Percentiles rank a stretch among this genome's conserved stretches.
phyloP scores from a whole-genome alignment of 2,888 invertebrate genomes.

The Apamea sordens region DNA sequence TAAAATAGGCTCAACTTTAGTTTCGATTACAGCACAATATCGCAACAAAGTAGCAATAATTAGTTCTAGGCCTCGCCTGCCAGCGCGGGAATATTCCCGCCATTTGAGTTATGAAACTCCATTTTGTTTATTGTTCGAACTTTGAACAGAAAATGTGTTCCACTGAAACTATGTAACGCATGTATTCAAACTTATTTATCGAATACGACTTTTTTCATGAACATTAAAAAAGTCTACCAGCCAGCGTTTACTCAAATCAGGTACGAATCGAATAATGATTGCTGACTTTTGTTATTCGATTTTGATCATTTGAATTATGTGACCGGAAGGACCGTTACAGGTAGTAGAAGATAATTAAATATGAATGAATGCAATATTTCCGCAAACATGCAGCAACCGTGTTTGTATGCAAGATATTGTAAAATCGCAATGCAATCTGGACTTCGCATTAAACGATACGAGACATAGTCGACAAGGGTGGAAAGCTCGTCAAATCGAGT shows the following conservation, averaged over 20 bases:
- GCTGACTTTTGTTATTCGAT: not conserved
- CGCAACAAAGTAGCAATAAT: slow-evolving; percentile 33
- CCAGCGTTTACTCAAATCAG: not conserved
- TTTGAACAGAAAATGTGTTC: slow-evolving; percentile 31
- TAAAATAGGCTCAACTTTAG: slow-evolving; percentile 11
- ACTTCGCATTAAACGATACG: not conserved
- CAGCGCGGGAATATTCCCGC: slow-evolving; percentile 24
- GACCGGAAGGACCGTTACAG: too few species aligned
- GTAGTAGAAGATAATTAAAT: not conserved
- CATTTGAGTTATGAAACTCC: slow-evolving; percentile 11
- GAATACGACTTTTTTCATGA: not conserved
- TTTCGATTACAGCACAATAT: slow-evolving; percentile 22
- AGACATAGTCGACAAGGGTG: slow-evolving; percentile 6
- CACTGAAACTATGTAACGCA: slow-evolving; percentile 14
- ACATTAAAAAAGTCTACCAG: not conserved
- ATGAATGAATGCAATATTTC: not conserved
- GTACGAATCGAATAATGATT: not conserved
- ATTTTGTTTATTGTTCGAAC: slow-evolving; percentile 47
- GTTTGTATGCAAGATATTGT: slow-evolving; percentile 8
- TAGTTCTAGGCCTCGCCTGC: slow-evolving; percentile 8
- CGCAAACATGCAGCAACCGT: not conserved
- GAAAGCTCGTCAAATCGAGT: slow-evolving; percentile 1
- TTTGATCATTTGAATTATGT: not conserved
- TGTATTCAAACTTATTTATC: not conserved
- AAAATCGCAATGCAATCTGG: slow-evolving; percentile 14